Evolutionary conservation across 2,888 invertebrate species (phyloP).

Genomic region (Limnephilus marmoratus): DNA sequence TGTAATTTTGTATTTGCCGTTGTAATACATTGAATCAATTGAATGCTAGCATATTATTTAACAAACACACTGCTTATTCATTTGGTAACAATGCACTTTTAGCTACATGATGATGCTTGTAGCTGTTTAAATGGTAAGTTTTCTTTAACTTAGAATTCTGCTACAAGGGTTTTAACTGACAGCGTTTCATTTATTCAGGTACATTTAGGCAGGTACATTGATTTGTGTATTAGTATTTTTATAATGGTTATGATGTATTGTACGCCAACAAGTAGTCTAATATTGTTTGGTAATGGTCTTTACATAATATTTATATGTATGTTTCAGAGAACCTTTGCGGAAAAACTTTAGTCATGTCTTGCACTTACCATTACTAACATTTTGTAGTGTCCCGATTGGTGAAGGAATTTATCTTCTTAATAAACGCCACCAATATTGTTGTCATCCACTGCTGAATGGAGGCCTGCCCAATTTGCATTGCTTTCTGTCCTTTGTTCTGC

Average conservation of each 20-base stretch:
- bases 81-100: background rate
- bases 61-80: background rate
- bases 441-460: background rate
- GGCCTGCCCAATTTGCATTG: background rate
- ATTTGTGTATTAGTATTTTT: background rate
- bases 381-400: background rate
- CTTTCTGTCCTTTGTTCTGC: background rate
- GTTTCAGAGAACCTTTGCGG: background rate
- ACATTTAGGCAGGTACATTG: background rate
- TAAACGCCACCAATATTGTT: background rate
- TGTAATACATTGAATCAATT: background rate
- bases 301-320: background rate
- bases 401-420: background rate
- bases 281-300: background rate
- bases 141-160: background rate
- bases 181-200: background rate
- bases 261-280: background rate
- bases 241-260: background rate
- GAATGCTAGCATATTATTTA: background rate
- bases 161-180: background rate
- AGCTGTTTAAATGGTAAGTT: background rate
- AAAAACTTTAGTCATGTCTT: background rate
- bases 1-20: background rate
- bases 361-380: background rate
- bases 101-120: background rate